phyloP scores from a whole-genome alignment of 2,888 invertebrate species.

The Aethes cnicana region DNA sequence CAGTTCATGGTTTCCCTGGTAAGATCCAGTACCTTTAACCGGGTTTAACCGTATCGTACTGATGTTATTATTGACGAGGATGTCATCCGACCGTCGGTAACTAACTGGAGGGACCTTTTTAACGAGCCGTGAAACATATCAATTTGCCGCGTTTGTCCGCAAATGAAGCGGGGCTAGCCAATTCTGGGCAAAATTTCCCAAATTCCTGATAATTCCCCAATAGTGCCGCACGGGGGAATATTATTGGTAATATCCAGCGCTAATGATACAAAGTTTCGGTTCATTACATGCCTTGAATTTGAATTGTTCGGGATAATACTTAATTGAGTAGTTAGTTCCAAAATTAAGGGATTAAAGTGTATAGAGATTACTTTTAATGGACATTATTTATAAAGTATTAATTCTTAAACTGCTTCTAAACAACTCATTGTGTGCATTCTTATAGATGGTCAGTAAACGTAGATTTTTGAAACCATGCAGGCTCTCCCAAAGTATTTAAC shows the following conservation, averaged over 20 bases:
- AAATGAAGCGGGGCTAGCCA: conserved; percentile 66
- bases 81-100: conserved; percentile 4
- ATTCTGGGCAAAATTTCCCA: conserved; percentile 63
- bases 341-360: too few species aligned
- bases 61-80: background rate
- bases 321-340: background rate
- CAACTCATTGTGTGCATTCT: too few species aligned
- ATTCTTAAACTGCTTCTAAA: too few species aligned
- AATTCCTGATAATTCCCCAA: conserved; percentile 58
- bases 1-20: too few species aligned
- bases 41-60: background rate
- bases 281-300: conserved; percentile 48
- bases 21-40: too few species aligned
- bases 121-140: conserved; percentile 67
- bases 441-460: too few species aligned
- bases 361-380: too few species aligned
- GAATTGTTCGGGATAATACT: conserved; percentile 4
- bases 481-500: background rate
- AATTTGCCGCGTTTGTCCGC: conserved; percentile 62
- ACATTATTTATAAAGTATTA: too few species aligned
- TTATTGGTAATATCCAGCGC: conserved; percentile 59
- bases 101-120: conserved; percentile 45
- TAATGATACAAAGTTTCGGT: conserved; percentile 67
- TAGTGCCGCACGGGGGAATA: conserved; percentile 64
- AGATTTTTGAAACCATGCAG: background rate